phyloP scores from a whole-genome alignment of 2,888 invertebrate species.

The Xestoiulus laeticollis region DNA sequence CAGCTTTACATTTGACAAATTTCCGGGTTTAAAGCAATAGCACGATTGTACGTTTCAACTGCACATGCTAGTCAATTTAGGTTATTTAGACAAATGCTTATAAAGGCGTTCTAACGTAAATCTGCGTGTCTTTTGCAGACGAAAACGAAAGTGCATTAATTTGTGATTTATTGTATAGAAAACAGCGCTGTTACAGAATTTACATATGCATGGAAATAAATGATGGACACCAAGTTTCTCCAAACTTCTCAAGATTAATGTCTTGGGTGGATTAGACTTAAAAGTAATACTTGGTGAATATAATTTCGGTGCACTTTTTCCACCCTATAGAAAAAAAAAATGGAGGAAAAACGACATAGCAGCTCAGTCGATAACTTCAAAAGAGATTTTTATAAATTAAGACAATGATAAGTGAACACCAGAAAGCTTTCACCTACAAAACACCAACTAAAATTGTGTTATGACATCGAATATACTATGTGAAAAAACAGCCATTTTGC shows the following conservation, averaged over 20 bases:
- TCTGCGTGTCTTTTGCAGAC: background rate
- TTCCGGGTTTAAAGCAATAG: background rate
- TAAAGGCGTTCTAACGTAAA: slow-evolving; percentile 1
- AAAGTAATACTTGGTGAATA: background rate
- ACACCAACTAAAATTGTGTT: background rate
- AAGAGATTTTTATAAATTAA: slow-evolving; percentile 12
- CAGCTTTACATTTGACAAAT: slow-evolving; percentile 22
- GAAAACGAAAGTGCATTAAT: slow-evolving; percentile 7
- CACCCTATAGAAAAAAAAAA: background rate
- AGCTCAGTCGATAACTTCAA: slow-evolving; percentile 7
- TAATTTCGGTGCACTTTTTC: background rate
- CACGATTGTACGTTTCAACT: background rate
- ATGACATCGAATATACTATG: background rate
- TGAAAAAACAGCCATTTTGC: slow-evolving; percentile 4
- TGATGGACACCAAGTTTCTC: background rate
- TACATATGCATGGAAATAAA: background rate
- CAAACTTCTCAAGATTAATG: slow-evolving; percentile 10
- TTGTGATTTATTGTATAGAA: background rate
- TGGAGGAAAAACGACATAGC: background rate
- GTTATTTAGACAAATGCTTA: slow-evolving; percentile 33
- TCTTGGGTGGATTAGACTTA: background rate
- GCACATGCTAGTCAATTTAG: slow-evolving; percentile 15
- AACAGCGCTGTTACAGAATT: background rate
- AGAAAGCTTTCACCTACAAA: background rate
- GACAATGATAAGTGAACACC: slow-evolving; percentile 33